Base-by-base conservation (phyloP, 2,888 invertebrate genomes). In the Phyllotreta cruciferae region DNA sequence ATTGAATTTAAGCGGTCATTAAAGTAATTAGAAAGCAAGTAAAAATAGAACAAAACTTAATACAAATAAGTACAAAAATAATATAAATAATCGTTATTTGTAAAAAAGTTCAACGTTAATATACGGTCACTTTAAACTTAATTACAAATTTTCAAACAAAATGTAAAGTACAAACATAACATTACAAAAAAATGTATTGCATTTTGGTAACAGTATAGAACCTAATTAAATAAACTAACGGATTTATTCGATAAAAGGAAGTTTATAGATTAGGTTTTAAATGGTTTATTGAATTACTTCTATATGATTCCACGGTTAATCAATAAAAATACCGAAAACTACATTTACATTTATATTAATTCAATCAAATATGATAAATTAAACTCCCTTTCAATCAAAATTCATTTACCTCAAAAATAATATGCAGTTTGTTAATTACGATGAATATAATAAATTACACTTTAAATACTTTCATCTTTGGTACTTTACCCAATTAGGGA, bases 201-300 rank as follows among this genome's bases (percentile, higher is more conserved):
- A 69, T 70, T 61, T 58, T 70, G 72, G 70, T 73, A 73, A 71
- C 72, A 66, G 65, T 47, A 47, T 63, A 66, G 62, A 67, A 58
- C 55, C 4, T 58, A 50, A 56, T 60, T 52, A 41, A n/a, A 3
- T n/a, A 2, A 52, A 14, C 14, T 50, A 35, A 49, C 34, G n/a
- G n/a, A 24, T 24, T 24, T 24, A 24, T 24, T 24, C 24, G 24
- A 24, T 24, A 24, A 24, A 24, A 24, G 24, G 24, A 24, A 24
- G 24, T 24, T 24, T 24, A 24, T 24, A 24, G 24, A 24, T 24
- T 24, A 24, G 2, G 24, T 24, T 24, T 24, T 24, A 24, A 24
- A 24, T 24, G 24, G 24, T 24, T 24, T 24, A n/a, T n/a, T n/a
- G n/a, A n/a, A n/a, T n/a, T n/a, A 24, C 1, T 24, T 24, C 24